These are phyloP conservation scores for Dynastes tityus DNA, from an alignment of 2,888 invertebrate genomes.

Conservation along the genomic window DNA sequence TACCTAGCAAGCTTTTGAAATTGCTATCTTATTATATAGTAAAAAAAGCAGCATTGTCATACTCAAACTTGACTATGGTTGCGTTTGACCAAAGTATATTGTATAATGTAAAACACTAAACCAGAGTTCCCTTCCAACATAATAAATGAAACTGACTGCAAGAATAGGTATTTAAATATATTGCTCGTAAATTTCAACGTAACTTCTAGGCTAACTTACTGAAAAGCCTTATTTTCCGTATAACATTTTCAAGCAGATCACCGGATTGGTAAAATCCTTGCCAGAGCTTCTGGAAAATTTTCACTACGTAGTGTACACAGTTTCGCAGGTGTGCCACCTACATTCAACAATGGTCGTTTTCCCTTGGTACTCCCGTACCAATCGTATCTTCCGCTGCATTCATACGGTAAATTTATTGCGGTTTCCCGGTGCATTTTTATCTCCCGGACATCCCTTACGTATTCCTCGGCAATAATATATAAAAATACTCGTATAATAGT, in stretches of 20 bases:
- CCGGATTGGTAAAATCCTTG: too few relatives aligned
- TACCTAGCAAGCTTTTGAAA: too few relatives aligned
- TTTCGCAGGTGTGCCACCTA: slow-evolving; percentile 54
- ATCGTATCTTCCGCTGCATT: slow-evolving; percentile 61
- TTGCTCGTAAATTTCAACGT: too few relatives aligned
- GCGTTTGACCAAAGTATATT: too few relatives aligned
- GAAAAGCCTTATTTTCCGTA: background rate
- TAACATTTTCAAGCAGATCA: too few relatives aligned
- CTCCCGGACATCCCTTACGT: slow-evolving; percentile 61
- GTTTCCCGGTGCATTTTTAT: slow-evolving; percentile 62
- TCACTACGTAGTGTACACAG: slow-evolving; percentile 34
- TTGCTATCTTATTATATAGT: too few relatives aligned
- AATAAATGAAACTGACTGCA: slow-evolving; percentile 11
- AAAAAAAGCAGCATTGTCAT: too few relatives aligned
- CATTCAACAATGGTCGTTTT: slow-evolving; percentile 56
- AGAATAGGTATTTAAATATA: background rate
- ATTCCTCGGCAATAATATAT: slow-evolving; percentile 53
- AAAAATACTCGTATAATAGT: slow-evolving; percentile 41
- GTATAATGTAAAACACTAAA: too few relatives aligned
- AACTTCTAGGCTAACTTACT: too few relatives aligned
- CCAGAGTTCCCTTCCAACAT: background rate
- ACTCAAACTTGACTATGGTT: too few relatives aligned
- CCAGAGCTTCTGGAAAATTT: background rate
- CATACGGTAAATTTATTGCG: slow-evolving; percentile 61
- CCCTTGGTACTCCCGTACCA: slow-evolving; percentile 43